Evolutionary conservation across 2,113 vertebrate species (phyloP), one percentile per base, ranked within the genome.

Genomic region (Paradoxurus hermaphroditus): DNA sequence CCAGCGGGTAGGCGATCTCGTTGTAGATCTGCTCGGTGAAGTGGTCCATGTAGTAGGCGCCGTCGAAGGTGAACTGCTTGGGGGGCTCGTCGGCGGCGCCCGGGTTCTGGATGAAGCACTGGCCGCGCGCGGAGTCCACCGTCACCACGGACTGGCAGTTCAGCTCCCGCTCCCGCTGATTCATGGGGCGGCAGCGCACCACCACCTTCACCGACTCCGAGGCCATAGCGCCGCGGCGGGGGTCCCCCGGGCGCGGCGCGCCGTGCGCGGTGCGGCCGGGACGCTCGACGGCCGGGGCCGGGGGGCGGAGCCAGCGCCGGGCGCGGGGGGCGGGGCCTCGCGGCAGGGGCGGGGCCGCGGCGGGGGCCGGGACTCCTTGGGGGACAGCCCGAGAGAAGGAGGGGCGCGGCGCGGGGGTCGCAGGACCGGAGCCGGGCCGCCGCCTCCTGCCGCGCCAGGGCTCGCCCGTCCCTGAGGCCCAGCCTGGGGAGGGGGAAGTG

Each of bases 31-130:
- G 99, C 97, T 99, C 99, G 0, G 99, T 99, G 98, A 96, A 98
- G 84, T 99, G 99, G 56, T 99, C 98, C 41, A 97, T 96, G 89
- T 94, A 97, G 98, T 99, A 99, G 0, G 98, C 99, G 95, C 99
- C 99, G 1, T 99, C 99, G 36, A 99, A 99, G 88, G 99, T 99
- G 98, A 99, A 99, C 97, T 99, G 99, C 96, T 99, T 99, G 0
- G 99, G 99, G 2, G 99, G 99, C 97, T 99, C 98, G 0, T 98
- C 93, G 0, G 82, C 2, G 0, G 98, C 98, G 0, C 97, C 83
- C 0, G 99, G 99, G 94, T 99, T 99, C 88, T 98, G 96, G 88
- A 99, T 99, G 96, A 99, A 99, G 97, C 99, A 99, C 97, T 98
- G 99, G 62, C 99, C 99, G 63, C 97, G 96, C 0, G 95, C 72